A percentile compares a stretch with the other conserved stretches of the same genome.
phyloP scores from a whole-genome alignment of 2,888 invertebrate genomes.

The Stenchaetothrips biformis region DNA sequence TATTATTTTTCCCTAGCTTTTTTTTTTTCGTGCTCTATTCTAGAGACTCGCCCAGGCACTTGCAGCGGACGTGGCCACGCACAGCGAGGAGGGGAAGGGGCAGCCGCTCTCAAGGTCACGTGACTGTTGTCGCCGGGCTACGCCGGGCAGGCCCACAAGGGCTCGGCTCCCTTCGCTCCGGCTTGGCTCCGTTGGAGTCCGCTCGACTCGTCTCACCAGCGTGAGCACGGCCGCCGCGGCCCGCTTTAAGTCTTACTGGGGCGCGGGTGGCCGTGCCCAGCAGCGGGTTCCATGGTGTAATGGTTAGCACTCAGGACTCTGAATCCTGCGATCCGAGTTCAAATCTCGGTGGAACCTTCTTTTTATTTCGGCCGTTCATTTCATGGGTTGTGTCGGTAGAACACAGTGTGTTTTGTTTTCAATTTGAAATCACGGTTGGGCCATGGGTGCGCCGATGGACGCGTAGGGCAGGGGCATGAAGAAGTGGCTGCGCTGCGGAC shows the following conservation, averaged over 20 bases:
- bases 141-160: neutral
- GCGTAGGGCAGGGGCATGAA: conserved; percentile 7
- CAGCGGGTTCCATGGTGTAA: conserved; percentile 16
- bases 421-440: neutral
- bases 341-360: conserved; percentile 17
- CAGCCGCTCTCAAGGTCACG: neutral
- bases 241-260: neutral
- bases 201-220: too few species aligned
- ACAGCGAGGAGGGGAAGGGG: neutral
- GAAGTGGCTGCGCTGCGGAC: neutral
- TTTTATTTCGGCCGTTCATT: neutral
- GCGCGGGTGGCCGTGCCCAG: neutral
- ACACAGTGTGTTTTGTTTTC: neutral
- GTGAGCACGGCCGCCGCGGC: neutral
- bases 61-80: too few species aligned
- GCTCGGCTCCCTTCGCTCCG: neutral
- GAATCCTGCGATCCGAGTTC: conserved; percentile 13
- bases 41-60: too few species aligned
- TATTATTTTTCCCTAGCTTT: too few species aligned
- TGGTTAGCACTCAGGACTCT: conserved; percentile 22
- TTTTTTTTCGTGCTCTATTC: too few species aligned
- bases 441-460: conserved; percentile 13
- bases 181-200: neutral
- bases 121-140: neutral
- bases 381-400: neutral